Evolutionary conservation across 2,888 invertebrate genomes (phyloP), one percentile per base, ranked within the genome.

Genomic region (Acleris sparsana): DNA sequence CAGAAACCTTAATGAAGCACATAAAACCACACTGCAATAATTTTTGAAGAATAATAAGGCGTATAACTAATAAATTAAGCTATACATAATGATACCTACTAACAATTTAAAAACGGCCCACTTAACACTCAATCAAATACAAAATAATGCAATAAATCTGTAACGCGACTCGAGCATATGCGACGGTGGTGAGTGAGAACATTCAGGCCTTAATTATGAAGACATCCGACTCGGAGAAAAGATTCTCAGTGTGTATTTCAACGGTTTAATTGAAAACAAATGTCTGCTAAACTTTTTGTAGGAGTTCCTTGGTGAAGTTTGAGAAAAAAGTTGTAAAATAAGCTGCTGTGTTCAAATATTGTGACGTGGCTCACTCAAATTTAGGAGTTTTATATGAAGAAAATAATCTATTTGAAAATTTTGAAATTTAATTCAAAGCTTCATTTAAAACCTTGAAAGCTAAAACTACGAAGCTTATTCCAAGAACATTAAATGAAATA

Each of bases 191-290:
- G 87, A 86, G 75, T 75, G 75, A 73, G 76, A 73, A 71, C 78
- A 77, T 84, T 82, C 81, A 80, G 81, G 72, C 78, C 82, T 80
- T 85, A 89, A 89, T 89, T 82, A 80, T 83, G 80, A 83, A 81
- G 82, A 85, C 84, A 85, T 81, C 82, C 82, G 85, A 81, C 75
- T 72, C 75, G 73, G 75, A 72, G 72, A 72, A 72, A 75, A 72
- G 68, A 75, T 86, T 86, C 87, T 80, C 86, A 85, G 84, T 85
- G 82, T 79, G 80, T 87, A 87, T 87, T 86, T 89, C 89, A 88
- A 83, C 84, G 78, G 73, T 76, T 80, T 89, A 89, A 89, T 89
- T 89, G 84, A 87, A 75, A 89, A 87, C 89, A 89, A 89, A 89
- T 89, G 89, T 89, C 79, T 73, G 80, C 78, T 76, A 68, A 72